Evolutionary conservation across 1,140 invertebrate genomes (phyloP), one percentile per base, ranked within the genome.

Genomic region (Rhyacophila brunnea): DNA sequence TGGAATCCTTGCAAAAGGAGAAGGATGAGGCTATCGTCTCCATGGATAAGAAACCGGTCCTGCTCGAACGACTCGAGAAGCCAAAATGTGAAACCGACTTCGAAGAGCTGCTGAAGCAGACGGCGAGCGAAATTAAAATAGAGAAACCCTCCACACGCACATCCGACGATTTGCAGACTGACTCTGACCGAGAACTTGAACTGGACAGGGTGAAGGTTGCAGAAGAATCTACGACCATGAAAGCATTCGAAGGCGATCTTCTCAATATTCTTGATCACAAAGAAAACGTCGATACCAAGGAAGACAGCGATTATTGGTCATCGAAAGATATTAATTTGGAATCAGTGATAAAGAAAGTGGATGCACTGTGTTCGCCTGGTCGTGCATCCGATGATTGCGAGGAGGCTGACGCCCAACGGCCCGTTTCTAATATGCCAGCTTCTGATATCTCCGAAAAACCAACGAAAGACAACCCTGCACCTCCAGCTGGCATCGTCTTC

Each of bases 271-370:
- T 58, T n/a, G 44, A 50, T 19, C 55, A 51, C 17, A 51, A 58
- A 35, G 38, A 49, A 49, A 42, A 52, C 28, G n/a, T 44, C 18
- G 60, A 62, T 48, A 80, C 76, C 53, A 86, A 87, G 65, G 86
- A 89, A 60, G 87, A 90, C 66, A 87, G 82, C 68, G 87, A 89
- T 68, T 86, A 83, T 66, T 89, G 87, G 87, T 86, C 85, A 17
- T 84, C 85, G 1, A 89, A 89, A 71, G 87, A 90, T 65, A 81
- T 89, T 1, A 88, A 87, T 65, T 88, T 89, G 53, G 87, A 90
- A 61, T 89, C 87, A 20, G 88, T 91, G 11, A 90, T 91, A 48
- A 88, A 90, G 70, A 88, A 87, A 58, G 84, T 88, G 0, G 87
- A 88, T 66, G 85, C 86, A 3, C 61, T 84, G 0, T 83, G 81